Base-by-base conservation (phyloP, 2,113 vertebrate species). In the Mellivora capensis region DNA sequence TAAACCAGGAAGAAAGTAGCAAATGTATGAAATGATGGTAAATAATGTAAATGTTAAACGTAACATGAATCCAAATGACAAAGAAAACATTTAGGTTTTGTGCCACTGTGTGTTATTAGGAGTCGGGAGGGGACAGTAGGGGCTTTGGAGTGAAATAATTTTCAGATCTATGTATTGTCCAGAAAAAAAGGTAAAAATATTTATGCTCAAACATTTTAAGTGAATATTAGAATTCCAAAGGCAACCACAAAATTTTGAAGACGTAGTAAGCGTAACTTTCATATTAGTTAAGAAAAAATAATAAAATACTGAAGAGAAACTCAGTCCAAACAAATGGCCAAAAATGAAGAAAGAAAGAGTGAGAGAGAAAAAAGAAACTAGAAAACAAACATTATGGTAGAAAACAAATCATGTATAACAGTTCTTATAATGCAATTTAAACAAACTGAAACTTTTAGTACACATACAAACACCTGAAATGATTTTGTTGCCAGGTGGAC, bases 111-210 rank as follows among this genome's bases (percentile, higher is more conserved):
- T 34, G 5, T 57, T 67, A 39, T 4, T 10, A 8, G 8, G 23
- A 9, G 2, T 2, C 0, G 29, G 31, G 29, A 11, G 12, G 10
- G 11, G 44, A 71, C 7, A 39, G 23, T 23, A 37, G 18, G 17
- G n/a, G 29, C 0, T 76, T 27, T 29, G 18, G 5, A 14, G 17
- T 7, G n/a, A 81, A 93, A 64, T 42, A 62, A 64, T 62, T 64
- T 20, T 83, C 27, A 74, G 29, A 12, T 42, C 18, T 7, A 77
- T 59, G 15, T 25, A 76, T 31, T 91, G 6, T 31, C 17, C 6
- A 81, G 20, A n/a, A 62, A 90, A 57, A 79, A 34, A 3, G 10
- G 34, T 37, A 57, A 42, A 91, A 34, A 72, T 69, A 52, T 20
- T 23, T 74, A 59, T 31, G 6, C 18, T 76, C 31, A 59, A 88